Conservation (phyloP, 2,888 invertebrate species). For the Trichogramma dendrolimi region DNA sequence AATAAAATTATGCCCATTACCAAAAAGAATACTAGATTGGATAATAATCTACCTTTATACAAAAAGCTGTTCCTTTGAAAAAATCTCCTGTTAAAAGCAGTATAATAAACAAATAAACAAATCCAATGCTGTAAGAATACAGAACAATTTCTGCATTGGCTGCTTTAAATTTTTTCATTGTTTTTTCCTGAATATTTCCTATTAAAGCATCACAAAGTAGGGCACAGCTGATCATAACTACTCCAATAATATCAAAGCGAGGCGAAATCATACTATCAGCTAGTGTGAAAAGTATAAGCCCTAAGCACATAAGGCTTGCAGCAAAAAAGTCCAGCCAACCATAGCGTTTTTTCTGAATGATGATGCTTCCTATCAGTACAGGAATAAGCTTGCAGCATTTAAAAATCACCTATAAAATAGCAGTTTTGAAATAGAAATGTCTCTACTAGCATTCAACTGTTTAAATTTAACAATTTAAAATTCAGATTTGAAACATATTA, state of each 20-base stretch:
- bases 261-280: conserved; percentile 73
- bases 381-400: conserved; percentile 97
- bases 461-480: not conserved
- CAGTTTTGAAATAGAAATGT: not conserved
- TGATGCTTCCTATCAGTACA: conserved; percentile 87
- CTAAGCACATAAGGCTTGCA: conserved; percentile 81
- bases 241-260: conserved; percentile 68
- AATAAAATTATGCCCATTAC: conserved; percentile 10
- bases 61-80: conserved; percentile 70
- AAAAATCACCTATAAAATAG: conserved; percentile 69
- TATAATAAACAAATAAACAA: conserved; percentile 72
- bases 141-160: conserved; percentile 87
- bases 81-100: conserved; percentile 72
- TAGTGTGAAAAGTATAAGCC: conserved; percentile 85
- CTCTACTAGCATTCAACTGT: not conserved
- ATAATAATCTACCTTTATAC: conserved; percentile 60
- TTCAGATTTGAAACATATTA: not conserved
- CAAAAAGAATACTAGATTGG: not conserved
- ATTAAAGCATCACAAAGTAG: conserved; percentile 91
- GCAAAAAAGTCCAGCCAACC: conserved; percentile 79
- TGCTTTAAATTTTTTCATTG: conserved; percentile 79
- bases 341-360: conserved; percentile 87
- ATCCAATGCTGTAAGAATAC: conserved; percentile 87
- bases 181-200: conserved; percentile 95
- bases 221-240: conserved; percentile 76